Conservation (phyloP, 1,140 invertebrate genomes). For the Palaemon carinicauda region DNA sequence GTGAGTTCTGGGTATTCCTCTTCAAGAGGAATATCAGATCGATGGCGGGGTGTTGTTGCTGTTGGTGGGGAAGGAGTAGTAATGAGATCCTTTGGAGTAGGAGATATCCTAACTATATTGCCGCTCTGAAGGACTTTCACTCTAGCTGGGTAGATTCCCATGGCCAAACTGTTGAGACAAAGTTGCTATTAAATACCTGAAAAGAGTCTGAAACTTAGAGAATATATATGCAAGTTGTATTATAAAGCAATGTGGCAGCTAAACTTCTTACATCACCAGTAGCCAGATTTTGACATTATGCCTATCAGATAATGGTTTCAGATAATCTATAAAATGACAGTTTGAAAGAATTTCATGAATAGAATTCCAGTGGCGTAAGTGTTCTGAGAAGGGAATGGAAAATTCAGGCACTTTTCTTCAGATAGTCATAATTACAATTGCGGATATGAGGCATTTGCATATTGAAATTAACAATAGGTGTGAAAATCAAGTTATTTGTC, state of each 20-base stretch:
- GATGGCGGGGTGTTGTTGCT: not conserved
- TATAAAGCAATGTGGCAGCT: not conserved
- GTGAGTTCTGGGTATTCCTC: constrained; percentile 23
- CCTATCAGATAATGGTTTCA: no score
- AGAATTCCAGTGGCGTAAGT: no score
- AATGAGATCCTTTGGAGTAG: not conserved
- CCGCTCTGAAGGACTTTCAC: constrained; percentile 42
- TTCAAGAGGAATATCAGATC: constrained; percentile 46
- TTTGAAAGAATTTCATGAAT: no score
- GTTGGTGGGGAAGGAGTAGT: not conserved
- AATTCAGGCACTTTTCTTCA: no score
- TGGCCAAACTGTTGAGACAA: constrained; percentile 21
- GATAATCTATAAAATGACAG: not conserved
- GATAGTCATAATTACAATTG: no score
- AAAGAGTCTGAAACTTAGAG: not conserved
- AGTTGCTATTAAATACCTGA: not conserved
- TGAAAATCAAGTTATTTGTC: no score
- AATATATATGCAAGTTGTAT: not conserved
- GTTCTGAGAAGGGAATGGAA: no score
- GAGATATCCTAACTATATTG: not conserved
- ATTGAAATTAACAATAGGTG: no score
- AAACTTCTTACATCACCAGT: no score
- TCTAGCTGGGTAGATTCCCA: constrained; percentile 43
- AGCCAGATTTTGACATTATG: no score
- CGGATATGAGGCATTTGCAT: no score